These are phyloP conservation scores for Drosophila hamatofila DNA, from an alignment of 2,888 invertebrate genomes.

Conservation along the genomic window DNA sequence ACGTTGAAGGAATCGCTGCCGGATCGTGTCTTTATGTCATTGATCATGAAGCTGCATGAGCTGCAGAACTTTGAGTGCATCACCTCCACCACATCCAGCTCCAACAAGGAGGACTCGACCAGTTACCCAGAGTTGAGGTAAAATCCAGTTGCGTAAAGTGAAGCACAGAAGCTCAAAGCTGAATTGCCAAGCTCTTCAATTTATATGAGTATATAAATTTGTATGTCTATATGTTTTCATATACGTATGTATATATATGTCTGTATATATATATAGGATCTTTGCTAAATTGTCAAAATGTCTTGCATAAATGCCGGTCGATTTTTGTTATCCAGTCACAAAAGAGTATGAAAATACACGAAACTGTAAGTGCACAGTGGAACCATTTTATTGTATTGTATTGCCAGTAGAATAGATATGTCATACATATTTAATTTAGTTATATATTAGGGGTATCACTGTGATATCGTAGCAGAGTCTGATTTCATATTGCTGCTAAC, in stretches of 20 bases:
- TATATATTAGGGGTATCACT: too few species aligned
- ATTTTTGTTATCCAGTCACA: neutral
- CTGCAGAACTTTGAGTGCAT: slow-evolving; percentile 1
- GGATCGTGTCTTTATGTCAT: neutral
- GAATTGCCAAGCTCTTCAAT: neutral
- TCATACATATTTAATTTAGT: too few species aligned
- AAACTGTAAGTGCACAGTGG: neutral
- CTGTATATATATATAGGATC: neutral
- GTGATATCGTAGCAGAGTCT: too few species aligned
- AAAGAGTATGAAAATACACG: neutral
- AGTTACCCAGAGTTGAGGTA: slow-evolving; percentile 3
- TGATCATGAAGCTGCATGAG: slow-evolving; percentile 23
- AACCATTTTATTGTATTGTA: neutral
- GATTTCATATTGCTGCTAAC: too few species aligned
- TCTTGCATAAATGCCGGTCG: neutral
- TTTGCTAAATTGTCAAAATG: neutral
- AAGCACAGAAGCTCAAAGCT: too few species aligned
- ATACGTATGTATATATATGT: neutral
- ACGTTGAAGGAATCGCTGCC: slow-evolving; percentile 28
- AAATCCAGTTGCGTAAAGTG: neutral
- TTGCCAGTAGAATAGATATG: neutral
- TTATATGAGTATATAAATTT: neutral
- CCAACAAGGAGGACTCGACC: slow-evolving; percentile 7
- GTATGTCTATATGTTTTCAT: neutral
- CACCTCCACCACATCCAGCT: neutral